A percentile compares a stretch with the other conserved stretches of the same genome.
Conservation (phyloP, 2,797 vertebrate genomes). For the Catharus ustulatus region DNA sequence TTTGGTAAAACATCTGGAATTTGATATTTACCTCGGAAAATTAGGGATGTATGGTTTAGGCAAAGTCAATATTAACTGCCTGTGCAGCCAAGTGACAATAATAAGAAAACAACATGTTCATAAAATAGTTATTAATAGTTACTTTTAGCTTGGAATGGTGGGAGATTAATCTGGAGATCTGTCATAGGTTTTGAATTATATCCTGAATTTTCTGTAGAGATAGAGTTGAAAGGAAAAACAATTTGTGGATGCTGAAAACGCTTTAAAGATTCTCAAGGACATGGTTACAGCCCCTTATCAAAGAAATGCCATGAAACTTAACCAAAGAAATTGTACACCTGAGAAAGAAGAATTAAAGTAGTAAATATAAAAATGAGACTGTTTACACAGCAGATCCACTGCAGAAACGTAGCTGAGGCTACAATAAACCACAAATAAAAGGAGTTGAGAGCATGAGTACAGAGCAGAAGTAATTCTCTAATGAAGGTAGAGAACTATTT, state of each 20-base stretch:
- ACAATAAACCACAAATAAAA: background rate
- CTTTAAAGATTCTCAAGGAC: constrained; percentile 13
- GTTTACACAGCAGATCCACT: background rate
- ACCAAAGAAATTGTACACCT: background rate
- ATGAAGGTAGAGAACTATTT: background rate
- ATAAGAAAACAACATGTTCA: background rate
- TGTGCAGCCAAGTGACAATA: background rate
- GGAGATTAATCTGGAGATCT: background rate
- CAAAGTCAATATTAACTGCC: background rate
- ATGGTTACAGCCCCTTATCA: background rate
- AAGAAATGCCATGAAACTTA: background rate
- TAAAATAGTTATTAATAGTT: background rate
- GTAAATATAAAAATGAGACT: background rate
- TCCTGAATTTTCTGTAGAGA: background rate
- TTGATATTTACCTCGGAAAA: background rate
- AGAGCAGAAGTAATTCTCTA: background rate
- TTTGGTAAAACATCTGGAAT: background rate
- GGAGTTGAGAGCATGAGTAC: background rate
- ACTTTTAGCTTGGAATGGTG: background rate
- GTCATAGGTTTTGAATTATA: background rate
- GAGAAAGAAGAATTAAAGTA: background rate
- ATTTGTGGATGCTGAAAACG: background rate
- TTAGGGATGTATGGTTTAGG: background rate
- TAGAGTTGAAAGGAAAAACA: background rate
- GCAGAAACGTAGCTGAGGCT: background rate